A percentile compares a stretch with the other conserved stretches of the same genome.
phyloP scores from a whole-genome alignment of 2,797 vertebrate genomes.

The Anguilla megastoma region DNA sequence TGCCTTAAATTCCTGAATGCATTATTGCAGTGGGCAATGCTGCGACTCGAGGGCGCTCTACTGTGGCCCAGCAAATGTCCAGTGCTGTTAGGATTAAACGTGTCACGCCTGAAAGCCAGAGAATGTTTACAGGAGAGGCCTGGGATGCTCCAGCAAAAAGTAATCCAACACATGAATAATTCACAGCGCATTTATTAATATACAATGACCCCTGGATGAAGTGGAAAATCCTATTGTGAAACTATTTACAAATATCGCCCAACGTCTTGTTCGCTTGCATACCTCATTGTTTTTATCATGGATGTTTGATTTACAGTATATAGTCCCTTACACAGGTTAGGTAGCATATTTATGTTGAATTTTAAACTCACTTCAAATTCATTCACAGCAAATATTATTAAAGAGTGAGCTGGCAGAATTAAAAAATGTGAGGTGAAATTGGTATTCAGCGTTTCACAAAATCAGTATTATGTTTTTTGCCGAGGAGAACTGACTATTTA shows the following conservation, averaged over 20 bases:
- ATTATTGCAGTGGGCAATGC: conserved; percentile 67
- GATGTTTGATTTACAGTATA: not conserved
- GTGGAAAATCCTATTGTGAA: conserved; percentile 13
- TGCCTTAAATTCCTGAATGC: conserved; percentile 74
- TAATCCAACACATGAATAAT: conserved; percentile 80
- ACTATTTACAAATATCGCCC: not conserved
- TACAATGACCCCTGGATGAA: conserved; percentile 34
- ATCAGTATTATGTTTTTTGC: too few relatives aligned
- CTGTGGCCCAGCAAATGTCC: conserved; percentile 53
- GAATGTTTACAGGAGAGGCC: conserved; percentile 38
- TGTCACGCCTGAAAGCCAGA: conserved; percentile 49
- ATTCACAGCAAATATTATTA: not conserved
- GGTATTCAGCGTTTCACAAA: too few relatives aligned
- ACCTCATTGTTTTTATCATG: not conserved
- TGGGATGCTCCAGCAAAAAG: conserved; percentile 53
- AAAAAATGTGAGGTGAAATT: not conserved
- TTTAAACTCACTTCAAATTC: not conserved
- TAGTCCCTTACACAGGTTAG: not conserved
- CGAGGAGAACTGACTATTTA: too few relatives aligned
- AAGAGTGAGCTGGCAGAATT: not conserved
- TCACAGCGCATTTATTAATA: conserved; percentile 71
- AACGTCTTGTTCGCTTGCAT: not conserved
- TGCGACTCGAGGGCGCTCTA: conserved; percentile 46
- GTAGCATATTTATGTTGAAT: not conserved
- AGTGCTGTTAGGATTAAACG: conserved; percentile 54